Base-by-base conservation (phyloP, 2,113 vertebrate genomes). In the Bujurquina vittata region DNA sequence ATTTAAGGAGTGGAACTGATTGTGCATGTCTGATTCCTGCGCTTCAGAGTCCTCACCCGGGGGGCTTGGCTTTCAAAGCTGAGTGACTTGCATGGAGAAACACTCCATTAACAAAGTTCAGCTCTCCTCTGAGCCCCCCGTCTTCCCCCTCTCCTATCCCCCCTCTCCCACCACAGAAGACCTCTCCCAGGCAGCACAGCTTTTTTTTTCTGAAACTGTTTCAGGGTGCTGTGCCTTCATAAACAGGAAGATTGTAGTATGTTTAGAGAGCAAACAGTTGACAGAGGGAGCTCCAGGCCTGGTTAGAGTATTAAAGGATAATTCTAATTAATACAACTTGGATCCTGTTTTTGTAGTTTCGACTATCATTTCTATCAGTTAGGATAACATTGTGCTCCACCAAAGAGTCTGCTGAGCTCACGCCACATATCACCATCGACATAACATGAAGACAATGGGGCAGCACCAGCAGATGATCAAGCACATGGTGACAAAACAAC, bases 1-100 rank as follows among this genome's bases (percentile, higher is more conserved):
- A 94, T 96, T 95, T 96, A 95, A 95, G 94, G 95, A 95, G 94
- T 96, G 95, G 95, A 96, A 96, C 94, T 95, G 95, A 95, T 95
- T 95, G 95, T 96, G 95, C 94, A 95, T 95, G 95, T 96, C 95
- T 96, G 95, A 96, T 95, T 95, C 91, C 90, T 93, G 94, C 88
- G 94, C 95, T 95, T 94, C 95, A 94, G 92, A 96, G 95, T 94
- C 94, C 93, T 94, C 93, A 94, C 94, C 95, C 94, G 94, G 93
- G 94, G 94, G 94, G 92, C 93, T 95, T 96, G 95, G 95, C 95
- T 95, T 95, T 95, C 95, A 95, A 95, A 96, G 95, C 95, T 94
- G 93, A 94, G 94, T 93, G 94, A 95, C 94, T 94, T 91, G 93
- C 91, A 92, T 82, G 84, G 87, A 95, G 89, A 95, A 94, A 94